Evolutionary conservation across 2,113 vertebrate genomes (phyloP), one percentile per base, ranked within the genome.

Genomic region (cat (Felis catus)): DNA sequence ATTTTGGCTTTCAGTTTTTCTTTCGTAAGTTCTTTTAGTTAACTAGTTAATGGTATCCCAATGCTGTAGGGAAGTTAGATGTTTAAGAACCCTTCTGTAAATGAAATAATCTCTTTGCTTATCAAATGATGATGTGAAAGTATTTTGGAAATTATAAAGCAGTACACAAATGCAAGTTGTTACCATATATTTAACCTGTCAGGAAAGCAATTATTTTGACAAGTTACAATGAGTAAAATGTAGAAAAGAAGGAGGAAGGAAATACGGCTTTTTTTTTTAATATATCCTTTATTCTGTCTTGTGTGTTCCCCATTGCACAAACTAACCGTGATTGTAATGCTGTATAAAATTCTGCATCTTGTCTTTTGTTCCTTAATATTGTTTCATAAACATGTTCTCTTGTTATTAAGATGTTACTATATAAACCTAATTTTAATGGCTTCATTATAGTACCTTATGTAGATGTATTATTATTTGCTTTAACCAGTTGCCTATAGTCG

Each of bases 71-170:
- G 70, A 80, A 39, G 21, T 6, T 55, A 63, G 70, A 27, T 39
- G 71, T 55, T 79, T 55, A 91, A 78, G 55, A 86, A 14, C 27
- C 39, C 33, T 53, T 85, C 85, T 93, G 7, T 79, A 87, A 94
- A 70, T 88, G 39, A 93, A 83, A 41, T 84, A 85, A 92, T 6
- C 18, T 7, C 36, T 83, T 51, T 74, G 82, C 71, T 88, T 79
- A 58, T 79, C 65, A 39, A 31, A 76, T 78, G 84, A 70, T 61
- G n/a, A 0, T 53, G 7, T 95, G 68, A 65, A 94, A 65, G 5
- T 70, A 25, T 87, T 92, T 93, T 90, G 27, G 92, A 63, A 90
- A 55, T 87, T 89, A 68, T 55, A 83, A 87, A 71, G 66, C 53
- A 84, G 27, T n/a, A 79, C 27, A 85, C 36, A 78, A 71, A 73